Percentiles rank a stretch among this genome's conserved stretches.
phyloP scores from a whole-genome alignment of 2,888 invertebrate species.

The Lumbricus terrestris region DNA sequence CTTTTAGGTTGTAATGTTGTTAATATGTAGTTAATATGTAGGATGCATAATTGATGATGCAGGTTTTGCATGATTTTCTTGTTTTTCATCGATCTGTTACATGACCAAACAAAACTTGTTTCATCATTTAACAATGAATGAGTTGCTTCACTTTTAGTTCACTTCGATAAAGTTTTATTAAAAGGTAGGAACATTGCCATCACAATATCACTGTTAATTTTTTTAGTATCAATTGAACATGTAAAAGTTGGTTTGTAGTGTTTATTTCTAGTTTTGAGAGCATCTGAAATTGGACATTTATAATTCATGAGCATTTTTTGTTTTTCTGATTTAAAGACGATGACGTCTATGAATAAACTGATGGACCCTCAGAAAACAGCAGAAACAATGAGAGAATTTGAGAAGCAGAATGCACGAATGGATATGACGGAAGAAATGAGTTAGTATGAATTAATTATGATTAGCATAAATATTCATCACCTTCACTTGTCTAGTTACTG shows the following conservation, averaged over 20 bases:
- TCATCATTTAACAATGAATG: too few species aligned
- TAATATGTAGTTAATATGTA: background rate
- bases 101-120: too few species aligned
- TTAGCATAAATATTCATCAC: slow-evolving; percentile 49
- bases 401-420: slow-evolving; percentile 81
- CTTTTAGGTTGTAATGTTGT: background rate
- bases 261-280: background rate
- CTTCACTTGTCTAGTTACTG: too few species aligned
- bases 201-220: background rate
- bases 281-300: background rate
- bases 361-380: slow-evolving; percentile 83
- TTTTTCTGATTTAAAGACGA: slow-evolving; percentile 63
- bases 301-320: background rate
- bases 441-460: slow-evolving; percentile 66
- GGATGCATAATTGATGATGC: background rate
- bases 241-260: background rate
- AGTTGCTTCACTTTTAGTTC: too few species aligned
- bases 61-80: background rate
- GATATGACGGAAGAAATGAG: slow-evolving; percentile 95
- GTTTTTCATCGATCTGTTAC: too few species aligned
- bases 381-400: slow-evolving; percentile 79
- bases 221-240: too few species aligned
- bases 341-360: slow-evolving; percentile 82
- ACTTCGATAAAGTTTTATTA: background rate
- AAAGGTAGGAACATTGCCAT: background rate